A percentile compares a stretch with the other conserved stretches of the same genome.
Evolutionary conservation across 53 echinoderm and acorn worm genomes (phyloP).

Genomic region (Arbacia lixula): DNA sequence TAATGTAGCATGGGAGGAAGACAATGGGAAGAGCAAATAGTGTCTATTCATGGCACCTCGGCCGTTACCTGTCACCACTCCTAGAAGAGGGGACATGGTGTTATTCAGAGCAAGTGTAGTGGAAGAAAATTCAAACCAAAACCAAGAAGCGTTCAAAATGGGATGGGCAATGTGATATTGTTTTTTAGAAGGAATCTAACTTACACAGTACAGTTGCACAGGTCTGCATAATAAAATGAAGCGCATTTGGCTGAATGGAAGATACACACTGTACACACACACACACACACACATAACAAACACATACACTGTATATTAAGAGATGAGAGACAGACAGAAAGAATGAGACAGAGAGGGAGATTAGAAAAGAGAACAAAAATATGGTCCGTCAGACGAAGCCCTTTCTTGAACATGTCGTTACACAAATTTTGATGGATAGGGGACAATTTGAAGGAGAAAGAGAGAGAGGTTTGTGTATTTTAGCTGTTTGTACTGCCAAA

Average conservation of each 20-base stretch:
- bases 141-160: too few relatives aligned
- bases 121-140: conserved; percentile 19
- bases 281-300: too few relatives aligned
- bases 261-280: too few relatives aligned
- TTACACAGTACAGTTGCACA: too few relatives aligned
- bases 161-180: too few relatives aligned
- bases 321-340: too few relatives aligned
- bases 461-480: conserved; percentile 24
- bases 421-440: conserved; percentile 4
- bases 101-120: conserved; percentile 25
- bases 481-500: conserved; percentile 11
- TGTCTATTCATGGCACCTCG: neutral
- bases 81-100: conserved; percentile 13
- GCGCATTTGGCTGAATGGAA: too few relatives aligned
- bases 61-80: neutral
- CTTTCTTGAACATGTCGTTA: neutral
- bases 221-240: too few relatives aligned
- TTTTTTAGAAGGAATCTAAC: too few relatives aligned
- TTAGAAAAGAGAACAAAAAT: neutral
- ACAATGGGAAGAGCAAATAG: conserved; percentile 14
- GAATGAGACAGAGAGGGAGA: neutral
- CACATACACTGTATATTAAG: too few relatives aligned
- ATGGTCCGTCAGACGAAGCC: neutral
- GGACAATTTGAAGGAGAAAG: conserved; percentile 3
- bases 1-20: conserved; percentile 4